Conservation (phyloP, 2,888 invertebrate species). For the Vanessa cardui region DNA sequence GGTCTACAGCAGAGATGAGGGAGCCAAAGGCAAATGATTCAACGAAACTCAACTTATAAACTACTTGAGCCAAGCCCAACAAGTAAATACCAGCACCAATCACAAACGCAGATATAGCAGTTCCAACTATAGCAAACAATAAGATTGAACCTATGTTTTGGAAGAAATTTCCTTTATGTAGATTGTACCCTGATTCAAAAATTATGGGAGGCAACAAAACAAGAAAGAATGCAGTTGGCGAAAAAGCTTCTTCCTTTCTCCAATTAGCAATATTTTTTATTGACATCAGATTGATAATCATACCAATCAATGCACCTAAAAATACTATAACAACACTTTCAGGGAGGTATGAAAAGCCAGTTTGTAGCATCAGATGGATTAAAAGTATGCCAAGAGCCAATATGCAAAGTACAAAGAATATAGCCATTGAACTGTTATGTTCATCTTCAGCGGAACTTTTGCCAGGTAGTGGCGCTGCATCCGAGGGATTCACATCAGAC, state of each 20-base stretch:
- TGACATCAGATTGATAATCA: conserved; percentile 94
- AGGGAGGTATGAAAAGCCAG: conserved; percentile 97
- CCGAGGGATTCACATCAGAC: conserved; percentile 84
- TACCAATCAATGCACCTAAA: conserved; percentile 95
- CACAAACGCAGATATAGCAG: conserved; percentile 97
- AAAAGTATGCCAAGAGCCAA: conserved; percentile 96
- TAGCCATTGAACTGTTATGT: conserved; percentile 97
- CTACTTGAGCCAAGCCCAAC: conserved; percentile 94
- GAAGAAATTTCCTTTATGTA: conserved; percentile 98
- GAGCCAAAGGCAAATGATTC: conserved; percentile 99
- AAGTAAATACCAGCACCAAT: conserved; percentile 98
- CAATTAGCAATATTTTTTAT: conserved; percentile 95
- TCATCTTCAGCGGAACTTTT: conserved; percentile 97
- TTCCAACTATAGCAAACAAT: conserved; percentile 98
- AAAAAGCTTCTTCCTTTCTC: conserved; percentile 98
- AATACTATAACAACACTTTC: conserved; percentile 99
- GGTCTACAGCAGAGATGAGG: conserved; percentile 98
- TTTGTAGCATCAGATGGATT: conserved; percentile 97
- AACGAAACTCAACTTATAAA: conserved; percentile 95
- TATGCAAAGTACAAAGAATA: conserved; percentile 98
- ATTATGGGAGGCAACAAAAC: conserved; percentile 98
- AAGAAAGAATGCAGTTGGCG: conserved; percentile 98
- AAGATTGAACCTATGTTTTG: conserved; percentile 99
- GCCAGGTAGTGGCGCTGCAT: conserved; percentile 91
- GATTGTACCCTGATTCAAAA: conserved; percentile 99